Base-by-base conservation (phyloP, 2,888 invertebrate species). In the Lysandra coridon region DNA sequence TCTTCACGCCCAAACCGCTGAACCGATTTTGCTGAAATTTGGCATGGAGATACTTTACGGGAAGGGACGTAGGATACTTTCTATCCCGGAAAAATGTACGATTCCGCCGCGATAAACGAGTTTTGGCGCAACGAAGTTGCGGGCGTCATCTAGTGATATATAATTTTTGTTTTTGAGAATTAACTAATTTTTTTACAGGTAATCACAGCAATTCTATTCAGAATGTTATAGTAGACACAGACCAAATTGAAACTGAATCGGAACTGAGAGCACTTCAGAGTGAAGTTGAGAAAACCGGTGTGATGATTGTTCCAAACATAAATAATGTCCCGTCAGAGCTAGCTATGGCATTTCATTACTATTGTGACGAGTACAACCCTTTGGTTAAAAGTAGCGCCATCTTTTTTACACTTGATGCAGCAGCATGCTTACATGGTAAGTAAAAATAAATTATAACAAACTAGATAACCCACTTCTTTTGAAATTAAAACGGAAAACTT, bases 271-370 rank as follows among this genome's bases (percentile, higher is more conserved):
- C 84, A 30, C 85, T 84, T 79, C 85, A 87, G 0, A 85, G 85
- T 4, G 89, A 88, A 44, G 86, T 94, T 1, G 84, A 86, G 44
- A 86, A 83, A 83, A 87, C 87, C 6, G 94, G 94, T 4, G 91
- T 93, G 33, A 87, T 95, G 89, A 85, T 95, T 1, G 90, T 95
- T 5, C 89, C 87, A 73, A 88, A 92, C 77, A 79, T 95, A 5
- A 92, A 92, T 33, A 86, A 83, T 30, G 84, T 95, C 1, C 92
- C 94, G 0, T 88, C 94, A 0, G 81, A 85, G 4, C 86, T 94
- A 1, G 95, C 94, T 0, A 94, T 93, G 92, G 95, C 94, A 1
- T 93, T 95, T 82, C 95, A 95, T 83, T 95, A 93, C 82, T 94
- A 93, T 82, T 95, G 95, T 81, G 95, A 95, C 84, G 95, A 95